Evolutionary conservation across 2,113 vertebrate species (phyloP), one percentile per base, ranked within the genome.

Genomic region (Platanista minor): DNA sequence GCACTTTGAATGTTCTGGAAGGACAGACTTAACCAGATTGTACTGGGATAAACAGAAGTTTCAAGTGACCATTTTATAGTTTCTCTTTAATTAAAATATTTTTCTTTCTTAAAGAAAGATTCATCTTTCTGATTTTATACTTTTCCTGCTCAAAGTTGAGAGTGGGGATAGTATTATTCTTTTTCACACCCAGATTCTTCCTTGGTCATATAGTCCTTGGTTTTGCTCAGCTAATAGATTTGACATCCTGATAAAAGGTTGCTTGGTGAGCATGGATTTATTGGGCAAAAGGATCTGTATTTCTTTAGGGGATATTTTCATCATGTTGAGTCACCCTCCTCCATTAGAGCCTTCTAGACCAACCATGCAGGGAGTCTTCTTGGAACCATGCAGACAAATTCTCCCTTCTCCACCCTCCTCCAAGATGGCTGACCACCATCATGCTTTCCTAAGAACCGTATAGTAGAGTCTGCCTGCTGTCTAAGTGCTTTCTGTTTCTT

Each of bases 91-190:
- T 86, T 61, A 87, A 62, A 90, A 20, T 59, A 20, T 14, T 57
- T 61, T 86, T 96, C 29, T 89, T 69, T 82, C 89, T 93, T 96
- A 71, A 96, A 81, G 36, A 64, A 43, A 64, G 52, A 52, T 41
- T 87, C 20, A 43, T 64, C 61, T 90, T 91, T 69, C 39, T 62
- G 71, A 80, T 88, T 72, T 57, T 46, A 52, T 39, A 57, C 23
- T 77, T 91, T 92, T 27, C 67, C 78, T 93, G 91, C 31, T 93
- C 52, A 81, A 57, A 90, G 52, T 72, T 64, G 17, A 25, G 13
- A 17, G 33, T 10, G 52, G 17, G 81, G 18, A 62, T 87, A 81
- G 5, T 74, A 12, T 29, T 84, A 27, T 59, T 95, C 75, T 88
- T 91, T 91, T 85, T 92, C 29, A 80, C 29, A 74, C 54, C 21